Conservation (phyloP, 1,140 invertebrate genomes). For the Harpegnathos saltator region DNA sequence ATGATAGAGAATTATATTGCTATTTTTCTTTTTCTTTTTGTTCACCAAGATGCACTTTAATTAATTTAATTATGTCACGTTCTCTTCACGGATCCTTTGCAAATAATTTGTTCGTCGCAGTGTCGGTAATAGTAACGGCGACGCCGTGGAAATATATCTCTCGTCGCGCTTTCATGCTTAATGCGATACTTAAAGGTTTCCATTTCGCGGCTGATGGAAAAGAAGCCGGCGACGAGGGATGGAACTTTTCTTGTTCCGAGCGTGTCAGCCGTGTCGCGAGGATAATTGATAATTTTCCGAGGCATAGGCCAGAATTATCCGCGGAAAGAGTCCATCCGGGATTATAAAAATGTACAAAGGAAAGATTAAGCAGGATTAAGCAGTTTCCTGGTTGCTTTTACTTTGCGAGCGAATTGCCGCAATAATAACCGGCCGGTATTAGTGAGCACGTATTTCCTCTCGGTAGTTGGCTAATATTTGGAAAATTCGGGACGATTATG, state of each 20-base stretch:
- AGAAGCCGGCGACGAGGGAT: not conserved
- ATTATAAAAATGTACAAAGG: slow-evolving; percentile 34
- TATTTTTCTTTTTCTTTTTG: not conserved
- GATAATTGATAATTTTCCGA: slow-evolving; percentile 52
- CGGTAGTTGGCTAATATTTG: slow-evolving; percentile 17
- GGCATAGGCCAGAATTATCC: slow-evolving; percentile 27
- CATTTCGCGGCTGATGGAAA: not conserved
- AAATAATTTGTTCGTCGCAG: not conserved
- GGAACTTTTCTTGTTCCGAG: not conserved
- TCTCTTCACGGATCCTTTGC: not conserved
- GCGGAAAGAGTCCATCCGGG: not conserved
- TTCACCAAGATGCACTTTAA: not conserved
- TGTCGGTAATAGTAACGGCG: not conserved
- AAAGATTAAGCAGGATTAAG: slow-evolving; percentile 32
- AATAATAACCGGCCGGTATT: slow-evolving; percentile 17
- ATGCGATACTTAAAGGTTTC: not conserved
- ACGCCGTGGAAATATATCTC: not conserved
- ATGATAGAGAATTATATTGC: not conserved
- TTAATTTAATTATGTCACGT: slow-evolving; percentile 7
- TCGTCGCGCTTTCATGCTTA: slow-evolving; percentile 11
- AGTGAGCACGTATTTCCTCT: not conserved
- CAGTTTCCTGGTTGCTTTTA: slow-evolving; percentile 23
- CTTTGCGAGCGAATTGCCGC: not conserved
- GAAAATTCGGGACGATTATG: slow-evolving; percentile 22
- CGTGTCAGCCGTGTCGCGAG: not conserved